A percentile compares a stretch with the other conserved stretches of the same genome.
phyloP scores from a whole-genome alignment of 2,888 invertebrate genomes.

The Lobophora halterata region DNA sequence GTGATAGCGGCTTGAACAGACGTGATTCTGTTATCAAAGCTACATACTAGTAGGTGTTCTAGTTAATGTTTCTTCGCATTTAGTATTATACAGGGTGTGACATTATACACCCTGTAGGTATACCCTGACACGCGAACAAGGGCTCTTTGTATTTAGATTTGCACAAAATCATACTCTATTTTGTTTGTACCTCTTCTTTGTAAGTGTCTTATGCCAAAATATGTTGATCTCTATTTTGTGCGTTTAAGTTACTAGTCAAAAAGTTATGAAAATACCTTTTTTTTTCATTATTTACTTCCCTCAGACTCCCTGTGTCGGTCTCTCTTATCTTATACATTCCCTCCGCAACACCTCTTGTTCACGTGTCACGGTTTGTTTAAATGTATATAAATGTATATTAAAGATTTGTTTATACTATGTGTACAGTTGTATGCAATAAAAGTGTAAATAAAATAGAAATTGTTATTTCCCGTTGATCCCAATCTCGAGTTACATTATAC shows the following conservation, averaged over 20 bases:
- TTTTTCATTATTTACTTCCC: too few relatives aligned
- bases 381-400: slow-evolving; percentile 57
- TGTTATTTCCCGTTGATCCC: slow-evolving; percentile 21
- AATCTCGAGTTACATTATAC: background rate
- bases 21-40: slow-evolving; percentile 30
- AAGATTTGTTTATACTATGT: slow-evolving; percentile 67
- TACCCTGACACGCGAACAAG: slow-evolving; percentile 45
- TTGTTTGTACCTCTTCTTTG: background rate
- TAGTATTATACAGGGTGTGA: too few relatives aligned
- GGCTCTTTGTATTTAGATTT: slow-evolving; percentile 27
- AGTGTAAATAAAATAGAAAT: slow-evolving; percentile 62
- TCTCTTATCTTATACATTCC: slow-evolving; percentile 60
- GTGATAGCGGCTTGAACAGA: slow-evolving; percentile 46
- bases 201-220: too few relatives aligned
- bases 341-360: slow-evolving; percentile 45
- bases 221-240: too few relatives aligned
- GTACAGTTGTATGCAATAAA: slow-evolving; percentile 76
- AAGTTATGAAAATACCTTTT: too few relatives aligned
- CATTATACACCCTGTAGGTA: too few relatives aligned
- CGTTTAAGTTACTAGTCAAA: too few relatives aligned
- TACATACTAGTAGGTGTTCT: slow-evolving; percentile 34
- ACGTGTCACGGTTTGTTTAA: slow-evolving; percentile 49
- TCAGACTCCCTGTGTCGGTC: slow-evolving; percentile 1
- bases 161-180: slow-evolving; percentile 15
- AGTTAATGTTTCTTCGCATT: slow-evolving; percentile 52